These are phyloP conservation scores for Sterrhoptilus dennistouni DNA, from an alignment of 2,113 vertebrate species.

Conservation along the genomic window DNA sequence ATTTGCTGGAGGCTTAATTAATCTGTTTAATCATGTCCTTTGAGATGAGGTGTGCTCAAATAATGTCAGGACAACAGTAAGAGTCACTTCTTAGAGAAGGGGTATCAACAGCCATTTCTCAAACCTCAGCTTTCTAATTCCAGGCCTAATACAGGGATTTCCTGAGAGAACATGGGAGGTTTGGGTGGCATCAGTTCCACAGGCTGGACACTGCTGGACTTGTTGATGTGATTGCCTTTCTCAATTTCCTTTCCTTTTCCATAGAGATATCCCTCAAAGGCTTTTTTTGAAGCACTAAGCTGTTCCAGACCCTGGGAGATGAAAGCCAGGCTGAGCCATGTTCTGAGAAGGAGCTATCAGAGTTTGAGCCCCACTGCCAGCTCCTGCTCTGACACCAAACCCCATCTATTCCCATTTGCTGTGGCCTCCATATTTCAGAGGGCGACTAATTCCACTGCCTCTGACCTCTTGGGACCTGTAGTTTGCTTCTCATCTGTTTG, in stretches of 20 bases:
- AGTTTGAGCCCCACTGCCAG: not conserved
- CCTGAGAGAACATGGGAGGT: not conserved
- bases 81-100: not conserved
- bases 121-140: not conserved
- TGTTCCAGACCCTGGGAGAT: not conserved
- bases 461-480: not conserved
- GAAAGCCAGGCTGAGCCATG: not conserved
- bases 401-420: not conserved
- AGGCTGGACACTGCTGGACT: not conserved
- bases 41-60: not conserved
- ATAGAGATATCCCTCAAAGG: not conserved
- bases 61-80: not conserved
- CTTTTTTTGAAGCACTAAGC: not conserved
- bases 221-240: not conserved
- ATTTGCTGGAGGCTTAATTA: not conserved
- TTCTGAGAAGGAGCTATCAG: not conserved
- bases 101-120: not conserved
- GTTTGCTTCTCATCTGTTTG: not conserved
- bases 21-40: not conserved
- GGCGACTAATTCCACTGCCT: not conserved
- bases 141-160: rapidly evolving
- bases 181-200: not conserved
- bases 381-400: conserved; percentile 12
- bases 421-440: not conserved
- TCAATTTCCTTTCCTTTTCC: not conserved